Percentiles rank a stretch among this genome's conserved stretches.
These are phyloP conservation scores for Ladona fulva DNA, from an alignment of 1,140 invertebrate genomes.

Conservation along the genomic window DNA sequence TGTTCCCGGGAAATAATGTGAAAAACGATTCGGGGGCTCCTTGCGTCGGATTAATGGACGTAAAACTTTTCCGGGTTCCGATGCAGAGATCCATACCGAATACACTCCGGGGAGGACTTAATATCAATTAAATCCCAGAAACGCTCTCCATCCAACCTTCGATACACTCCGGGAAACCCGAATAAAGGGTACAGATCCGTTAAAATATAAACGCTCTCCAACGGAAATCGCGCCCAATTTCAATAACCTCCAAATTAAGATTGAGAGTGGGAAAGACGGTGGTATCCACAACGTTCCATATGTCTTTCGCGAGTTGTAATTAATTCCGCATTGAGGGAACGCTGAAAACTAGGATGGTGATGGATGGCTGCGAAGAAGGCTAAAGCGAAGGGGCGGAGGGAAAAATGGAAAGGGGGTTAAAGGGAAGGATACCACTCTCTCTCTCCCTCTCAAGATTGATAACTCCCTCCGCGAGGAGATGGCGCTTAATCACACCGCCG, in stretches of 20 bases:
- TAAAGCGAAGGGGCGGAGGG: background rate
- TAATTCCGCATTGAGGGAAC: background rate
- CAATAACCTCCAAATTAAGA: background rate
- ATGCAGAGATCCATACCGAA: too few species aligned
- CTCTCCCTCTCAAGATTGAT: background rate
- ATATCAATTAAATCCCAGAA: too few species aligned
- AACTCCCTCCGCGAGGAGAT: background rate
- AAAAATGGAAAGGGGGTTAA: background rate
- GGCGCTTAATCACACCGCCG: constrained; percentile 1
- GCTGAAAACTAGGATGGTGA: background rate
- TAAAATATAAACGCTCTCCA: background rate
- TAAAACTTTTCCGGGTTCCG: too few species aligned
- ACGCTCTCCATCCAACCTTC: too few species aligned
- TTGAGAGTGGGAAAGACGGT: background rate
- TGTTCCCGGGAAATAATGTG: too few species aligned
- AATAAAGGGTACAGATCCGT: too few species aligned
- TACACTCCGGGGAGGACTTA: too few species aligned
- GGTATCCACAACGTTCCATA: background rate
- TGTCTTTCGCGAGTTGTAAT: background rate
- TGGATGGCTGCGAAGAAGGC: background rate
- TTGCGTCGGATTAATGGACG: too few species aligned
- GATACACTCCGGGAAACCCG: too few species aligned
- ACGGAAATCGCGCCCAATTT: background rate
- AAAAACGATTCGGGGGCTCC: too few species aligned
- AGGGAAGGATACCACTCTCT: too few species aligned